Conservation (phyloP, 2,797 vertebrate genomes). For the Argya squamiceps region DNA sequence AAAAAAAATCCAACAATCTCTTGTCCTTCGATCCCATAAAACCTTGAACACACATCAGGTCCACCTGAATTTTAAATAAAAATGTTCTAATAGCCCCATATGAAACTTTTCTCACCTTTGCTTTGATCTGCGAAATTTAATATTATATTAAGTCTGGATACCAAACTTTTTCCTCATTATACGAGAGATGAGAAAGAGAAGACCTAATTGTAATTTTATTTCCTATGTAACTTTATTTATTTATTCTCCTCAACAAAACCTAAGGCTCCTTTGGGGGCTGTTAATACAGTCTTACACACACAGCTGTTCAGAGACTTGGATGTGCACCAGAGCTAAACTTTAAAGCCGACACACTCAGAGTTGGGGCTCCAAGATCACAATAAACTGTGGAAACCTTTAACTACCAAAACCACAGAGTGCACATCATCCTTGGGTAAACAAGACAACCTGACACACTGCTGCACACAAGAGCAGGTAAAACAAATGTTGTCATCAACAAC, state of each 20-base stretch:
- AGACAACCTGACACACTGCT: background rate
- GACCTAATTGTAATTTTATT: background rate
- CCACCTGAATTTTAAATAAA: background rate
- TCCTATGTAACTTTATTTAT: background rate
- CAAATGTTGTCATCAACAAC: background rate
- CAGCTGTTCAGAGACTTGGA: background rate
- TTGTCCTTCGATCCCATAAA: background rate
- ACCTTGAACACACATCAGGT: accelerated
- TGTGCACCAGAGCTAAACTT: background rate
- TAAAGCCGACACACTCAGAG: background rate
- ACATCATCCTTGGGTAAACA: background rate
- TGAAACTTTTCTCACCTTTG: background rate
- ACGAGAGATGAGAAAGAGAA: background rate
- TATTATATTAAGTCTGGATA: background rate
- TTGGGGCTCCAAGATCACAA: background rate
- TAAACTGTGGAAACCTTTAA: background rate
- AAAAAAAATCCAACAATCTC: background rate
- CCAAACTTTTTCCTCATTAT: background rate
- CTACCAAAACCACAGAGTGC: background rate
- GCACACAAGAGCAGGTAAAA: background rate
- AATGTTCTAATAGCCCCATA: background rate
- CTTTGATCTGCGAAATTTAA: background rate
- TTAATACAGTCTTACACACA: background rate
- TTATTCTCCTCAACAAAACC: background rate
- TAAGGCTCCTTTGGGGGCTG: background rate